Evolutionary conservation across 2,888 invertebrate species (phyloP).

Genomic region (Ochropacha duplaris): DNA sequence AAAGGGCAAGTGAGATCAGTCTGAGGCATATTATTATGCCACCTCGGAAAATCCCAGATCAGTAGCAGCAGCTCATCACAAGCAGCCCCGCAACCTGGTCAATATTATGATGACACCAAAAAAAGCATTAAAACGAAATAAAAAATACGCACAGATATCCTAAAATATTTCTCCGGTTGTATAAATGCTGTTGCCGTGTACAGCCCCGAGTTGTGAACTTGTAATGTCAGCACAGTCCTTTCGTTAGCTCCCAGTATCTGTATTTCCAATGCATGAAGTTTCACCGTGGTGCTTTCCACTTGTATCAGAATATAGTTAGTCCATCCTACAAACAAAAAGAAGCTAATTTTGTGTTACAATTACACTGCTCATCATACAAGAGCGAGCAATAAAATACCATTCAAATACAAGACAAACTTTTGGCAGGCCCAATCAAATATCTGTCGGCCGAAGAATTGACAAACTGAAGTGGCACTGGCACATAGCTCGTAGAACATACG

Average conservation of each 20-base stretch:
- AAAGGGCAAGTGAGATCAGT: too few species aligned
- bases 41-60: too few species aligned
- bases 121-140: neutral
- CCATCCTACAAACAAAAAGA: slow-evolving; percentile 29
- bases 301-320: slow-evolving; percentile 43
- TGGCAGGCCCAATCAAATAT: too few species aligned
- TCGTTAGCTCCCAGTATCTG: slow-evolving; percentile 30
- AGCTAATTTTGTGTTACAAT: neutral
- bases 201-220: slow-evolving; percentile 28
- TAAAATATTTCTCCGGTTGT: slow-evolving; percentile 38
- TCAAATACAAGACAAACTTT: too few species aligned
- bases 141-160: slow-evolving; percentile 44
- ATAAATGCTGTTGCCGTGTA: slow-evolving; percentile 42
- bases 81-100: neutral
- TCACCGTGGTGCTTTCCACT: slow-evolving; percentile 25
- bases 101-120: neutral
- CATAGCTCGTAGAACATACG: too few species aligned
- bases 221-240: slow-evolving; percentile 28
- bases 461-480: too few species aligned
- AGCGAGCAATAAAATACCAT: too few species aligned
- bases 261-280: slow-evolving; percentile 38
- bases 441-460: too few species aligned
- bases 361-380: neutral
- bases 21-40: too few species aligned
- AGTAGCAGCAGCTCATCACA: too few species aligned